Conservation (phyloP, 35 echinoderm and acorn worm species). For the Apostichopus californicus region DNA sequence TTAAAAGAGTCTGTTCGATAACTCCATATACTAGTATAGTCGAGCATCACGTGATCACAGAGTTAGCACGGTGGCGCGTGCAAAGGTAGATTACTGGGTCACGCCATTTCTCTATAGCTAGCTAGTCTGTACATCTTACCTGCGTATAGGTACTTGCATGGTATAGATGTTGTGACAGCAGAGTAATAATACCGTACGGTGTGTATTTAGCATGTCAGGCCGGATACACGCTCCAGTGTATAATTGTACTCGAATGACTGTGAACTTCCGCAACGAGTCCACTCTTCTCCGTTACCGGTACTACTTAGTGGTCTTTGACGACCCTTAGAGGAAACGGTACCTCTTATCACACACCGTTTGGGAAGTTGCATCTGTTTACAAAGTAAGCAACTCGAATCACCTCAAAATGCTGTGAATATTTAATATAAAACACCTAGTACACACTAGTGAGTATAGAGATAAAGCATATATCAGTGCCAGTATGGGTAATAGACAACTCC, state of each 20-base stretch:
- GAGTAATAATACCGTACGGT: neutral
- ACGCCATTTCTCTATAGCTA: too few species aligned
- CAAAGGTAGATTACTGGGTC: too few species aligned
- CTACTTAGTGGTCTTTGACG: neutral
- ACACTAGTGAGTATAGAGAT: too few species aligned
- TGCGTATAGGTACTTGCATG: too few species aligned
- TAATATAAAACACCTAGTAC: conserved; percentile 17
- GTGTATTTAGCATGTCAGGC: neutral
- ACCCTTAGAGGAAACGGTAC: neutral
- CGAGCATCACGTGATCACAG: too few species aligned
- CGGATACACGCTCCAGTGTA: conserved; percentile 1
- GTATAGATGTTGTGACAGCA: too few species aligned
- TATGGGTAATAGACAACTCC: too few species aligned
- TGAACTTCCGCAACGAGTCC: neutral
- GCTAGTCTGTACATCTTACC: too few species aligned
- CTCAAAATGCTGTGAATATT: neutral
- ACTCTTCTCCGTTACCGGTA: neutral
- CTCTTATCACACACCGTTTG: neutral
- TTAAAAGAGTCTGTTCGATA: too few species aligned
- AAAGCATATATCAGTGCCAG: too few species aligned
- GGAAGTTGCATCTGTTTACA: conserved; percentile 16
- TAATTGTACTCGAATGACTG: neutral
- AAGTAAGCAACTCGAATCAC: neutral
- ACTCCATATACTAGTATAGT: too few species aligned
- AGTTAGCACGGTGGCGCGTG: too few species aligned